A percentile compares a stretch with the other conserved stretches of the same genome.
Conservation (phyloP, 2,888 invertebrate species). For the Autographa pulchrina region DNA sequence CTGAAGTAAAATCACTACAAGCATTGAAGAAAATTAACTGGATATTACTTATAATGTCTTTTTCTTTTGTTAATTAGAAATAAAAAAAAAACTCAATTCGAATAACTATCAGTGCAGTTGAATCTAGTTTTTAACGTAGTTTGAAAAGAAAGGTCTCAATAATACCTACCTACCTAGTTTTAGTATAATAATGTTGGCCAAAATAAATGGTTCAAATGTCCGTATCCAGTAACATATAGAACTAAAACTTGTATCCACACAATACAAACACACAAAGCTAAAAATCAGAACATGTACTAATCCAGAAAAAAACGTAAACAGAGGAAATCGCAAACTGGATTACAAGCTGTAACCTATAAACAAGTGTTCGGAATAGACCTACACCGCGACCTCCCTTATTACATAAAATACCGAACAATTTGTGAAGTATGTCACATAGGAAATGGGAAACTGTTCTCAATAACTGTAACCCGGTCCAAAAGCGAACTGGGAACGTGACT, state of each 20-base stretch:
- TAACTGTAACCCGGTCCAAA: slow-evolving; percentile 44
- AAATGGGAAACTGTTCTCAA: slow-evolving; percentile 38
- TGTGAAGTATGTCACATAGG: slow-evolving; percentile 46
- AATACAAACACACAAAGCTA: neutral
- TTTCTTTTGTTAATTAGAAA: no score
- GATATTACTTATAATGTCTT: neutral
- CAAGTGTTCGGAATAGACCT: slow-evolving; percentile 31
- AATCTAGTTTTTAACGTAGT: no score
- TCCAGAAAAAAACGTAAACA: slow-evolving; percentile 6
- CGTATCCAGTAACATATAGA: neutral
- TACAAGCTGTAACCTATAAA: slow-evolving; percentile 37
- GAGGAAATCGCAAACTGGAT: slow-evolving; percentile 26
- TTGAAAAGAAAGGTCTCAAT: no score
- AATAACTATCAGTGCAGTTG: no score
- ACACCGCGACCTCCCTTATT: slow-evolving; percentile 25
- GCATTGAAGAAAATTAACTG: slow-evolving; percentile 17
- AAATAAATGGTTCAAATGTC: neutral
- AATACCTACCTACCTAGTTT: no score
- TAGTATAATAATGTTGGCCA: neutral
- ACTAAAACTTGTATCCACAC: neutral
- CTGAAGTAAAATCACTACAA: slow-evolving; percentile 19
- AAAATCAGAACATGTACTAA: neutral
- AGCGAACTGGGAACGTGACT: slow-evolving; percentile 33
- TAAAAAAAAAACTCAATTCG: no score
- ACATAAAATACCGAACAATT: slow-evolving; percentile 57